phyloP scores from a whole-genome alignment of 1,140 invertebrate species.

The Eulimnadia texana region DNA sequence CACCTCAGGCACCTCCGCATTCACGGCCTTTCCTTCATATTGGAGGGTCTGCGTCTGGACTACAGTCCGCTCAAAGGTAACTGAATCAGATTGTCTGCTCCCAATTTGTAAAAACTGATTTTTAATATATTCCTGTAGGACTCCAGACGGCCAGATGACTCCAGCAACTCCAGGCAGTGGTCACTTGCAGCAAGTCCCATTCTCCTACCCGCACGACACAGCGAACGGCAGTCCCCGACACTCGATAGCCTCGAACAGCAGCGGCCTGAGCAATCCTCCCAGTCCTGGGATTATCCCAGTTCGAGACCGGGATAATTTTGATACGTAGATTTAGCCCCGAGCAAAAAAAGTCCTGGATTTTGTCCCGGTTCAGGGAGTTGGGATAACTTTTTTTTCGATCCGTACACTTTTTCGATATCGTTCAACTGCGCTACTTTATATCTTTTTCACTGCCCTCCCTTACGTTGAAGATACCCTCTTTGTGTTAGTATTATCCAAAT shows the following conservation, averaged over 20 bases:
- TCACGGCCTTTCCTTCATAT: conserved; percentile 17
- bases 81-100: too few relatives aligned
- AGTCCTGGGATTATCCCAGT: conserved; percentile 36
- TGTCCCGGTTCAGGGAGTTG: too few relatives aligned
- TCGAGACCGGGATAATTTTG: conserved; percentile 1
- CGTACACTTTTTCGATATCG: too few relatives aligned
- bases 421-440: too few relatives aligned
- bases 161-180: conserved; percentile 1
- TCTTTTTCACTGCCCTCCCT: too few relatives aligned
- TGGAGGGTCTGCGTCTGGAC: neutral
- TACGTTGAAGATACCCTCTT: too few relatives aligned
- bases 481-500: too few relatives aligned
- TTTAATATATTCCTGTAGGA: neutral
- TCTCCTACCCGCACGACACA: conserved; percentile 10
- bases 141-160: conserved; percentile 7
- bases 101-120: too few relatives aligned
- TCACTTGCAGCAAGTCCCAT: conserved; percentile 5
- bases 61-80: neutral
- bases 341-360: too few relatives aligned
- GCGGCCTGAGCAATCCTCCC: conserved; percentile 58
- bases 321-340: neutral
- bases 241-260: conserved; percentile 65
- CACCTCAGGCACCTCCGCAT: conserved; percentile 21
- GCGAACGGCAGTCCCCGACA: conserved; percentile 43
- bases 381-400: too few relatives aligned